Percentiles rank a stretch among this genome's conserved stretches.
These are phyloP conservation scores for Bergia puertoricense DNA, from an alignment of 92 coral and sea anemone genomes.

Conservation along the genomic window DNA sequence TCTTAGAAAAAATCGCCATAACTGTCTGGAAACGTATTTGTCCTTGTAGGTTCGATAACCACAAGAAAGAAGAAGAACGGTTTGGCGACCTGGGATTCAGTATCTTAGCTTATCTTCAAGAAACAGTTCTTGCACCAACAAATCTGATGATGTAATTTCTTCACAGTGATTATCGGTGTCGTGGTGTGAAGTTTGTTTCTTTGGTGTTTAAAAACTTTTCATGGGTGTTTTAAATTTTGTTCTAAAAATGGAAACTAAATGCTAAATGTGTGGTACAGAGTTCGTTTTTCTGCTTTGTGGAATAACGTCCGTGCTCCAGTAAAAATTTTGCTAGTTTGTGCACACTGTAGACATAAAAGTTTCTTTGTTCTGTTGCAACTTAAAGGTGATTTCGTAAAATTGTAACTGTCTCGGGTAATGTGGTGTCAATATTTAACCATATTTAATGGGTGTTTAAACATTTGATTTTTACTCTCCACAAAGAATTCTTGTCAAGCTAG, in stretches of 20 bases:
- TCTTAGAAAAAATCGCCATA: neutral
- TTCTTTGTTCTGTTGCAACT: too few species aligned
- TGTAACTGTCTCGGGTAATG: too few species aligned
- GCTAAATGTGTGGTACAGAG: neutral
- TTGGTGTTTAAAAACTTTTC: neutral
- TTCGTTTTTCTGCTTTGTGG: too few species aligned
- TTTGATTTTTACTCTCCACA: too few species aligned
- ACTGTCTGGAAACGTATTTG: neutral
- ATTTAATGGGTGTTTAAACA: neutral
- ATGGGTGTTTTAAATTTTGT: neutral
- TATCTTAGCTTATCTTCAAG: neutral
- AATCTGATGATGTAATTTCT: constrained; percentile 17
- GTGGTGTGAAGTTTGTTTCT: neutral
- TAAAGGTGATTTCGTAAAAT: neutral
- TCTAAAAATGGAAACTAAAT: neutral
- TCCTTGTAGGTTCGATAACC: neutral
- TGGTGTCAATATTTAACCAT: neutral
- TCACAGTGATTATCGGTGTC: neutral
- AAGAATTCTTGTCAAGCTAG: neutral
- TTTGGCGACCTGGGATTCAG: neutral
- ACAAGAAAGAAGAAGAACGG: neutral
- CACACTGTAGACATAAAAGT: neutral
- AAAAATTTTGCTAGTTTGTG: neutral
- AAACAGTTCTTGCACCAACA: constrained; percentile 7
- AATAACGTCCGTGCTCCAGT: neutral